Evolutionary conservation across 2,888 invertebrate species (phyloP).

Genomic region (Hartigia nigra): DNA sequence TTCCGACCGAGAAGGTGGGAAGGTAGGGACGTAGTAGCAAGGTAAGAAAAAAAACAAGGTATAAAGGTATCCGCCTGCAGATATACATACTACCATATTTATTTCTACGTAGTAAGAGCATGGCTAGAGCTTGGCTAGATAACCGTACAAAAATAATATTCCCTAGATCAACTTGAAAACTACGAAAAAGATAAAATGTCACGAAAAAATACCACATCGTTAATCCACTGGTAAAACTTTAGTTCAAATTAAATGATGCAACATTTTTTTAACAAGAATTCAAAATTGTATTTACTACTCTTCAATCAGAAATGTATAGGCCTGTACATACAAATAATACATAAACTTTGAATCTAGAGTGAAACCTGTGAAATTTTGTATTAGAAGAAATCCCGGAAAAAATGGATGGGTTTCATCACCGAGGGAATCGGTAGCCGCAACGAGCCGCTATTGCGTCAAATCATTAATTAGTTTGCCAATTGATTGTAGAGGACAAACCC

Average conservation of each 20-base stretch:
- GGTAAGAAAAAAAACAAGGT: neutral
- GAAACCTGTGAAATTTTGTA: neutral
- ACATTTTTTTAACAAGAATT: neutral
- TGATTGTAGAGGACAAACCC: slow-evolving; percentile 38
- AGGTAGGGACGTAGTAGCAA: slow-evolving; percentile 21
- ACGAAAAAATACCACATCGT: neutral
- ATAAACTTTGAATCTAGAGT: neutral
- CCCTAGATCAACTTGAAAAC: neutral
- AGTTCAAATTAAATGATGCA: too few species aligned
- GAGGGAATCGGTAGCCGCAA: slow-evolving; percentile 36
- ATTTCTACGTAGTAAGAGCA: neutral
- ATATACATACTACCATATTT: neutral
- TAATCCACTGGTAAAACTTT: too few species aligned
- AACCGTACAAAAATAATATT: slow-evolving; percentile 14
- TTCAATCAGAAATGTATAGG: neutral
- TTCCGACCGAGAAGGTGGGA: slow-evolving; percentile 19
- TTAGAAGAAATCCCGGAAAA: neutral
- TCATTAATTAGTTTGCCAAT: slow-evolving; percentile 53
- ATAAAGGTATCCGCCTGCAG: neutral
- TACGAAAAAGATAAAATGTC: neutral
- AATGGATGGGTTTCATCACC: neutral
- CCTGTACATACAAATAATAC: neutral
- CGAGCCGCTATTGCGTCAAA: slow-evolving; percentile 45
- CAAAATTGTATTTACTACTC: neutral
- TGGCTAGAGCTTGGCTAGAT: neutral